Conservation (phyloP, 2,797 vertebrate species). For the Sebastes miniatus region DNA sequence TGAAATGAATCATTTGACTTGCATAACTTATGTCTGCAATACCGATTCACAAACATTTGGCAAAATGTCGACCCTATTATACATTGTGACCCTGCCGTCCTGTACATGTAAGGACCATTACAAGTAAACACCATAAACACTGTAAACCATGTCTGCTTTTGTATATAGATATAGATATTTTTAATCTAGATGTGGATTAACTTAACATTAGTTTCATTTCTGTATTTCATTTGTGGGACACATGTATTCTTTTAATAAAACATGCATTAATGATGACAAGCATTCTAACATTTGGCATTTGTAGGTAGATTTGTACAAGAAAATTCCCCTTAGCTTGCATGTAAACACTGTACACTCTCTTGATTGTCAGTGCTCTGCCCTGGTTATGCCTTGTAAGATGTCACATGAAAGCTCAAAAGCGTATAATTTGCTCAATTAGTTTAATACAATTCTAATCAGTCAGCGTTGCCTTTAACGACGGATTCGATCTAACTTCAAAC, state of each 20-base stretch:
- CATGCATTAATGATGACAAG: not conserved
- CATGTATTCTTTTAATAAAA: not conserved
- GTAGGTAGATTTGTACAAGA: not conserved
- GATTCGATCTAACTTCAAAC: not conserved
- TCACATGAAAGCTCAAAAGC: not conserved
- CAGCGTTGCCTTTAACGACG: not conserved
- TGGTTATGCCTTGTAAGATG: not conserved
- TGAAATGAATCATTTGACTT: not conserved
- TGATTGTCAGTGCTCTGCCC: not conserved
- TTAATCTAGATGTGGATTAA: not conserved
- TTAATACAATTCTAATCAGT: slow-evolving; percentile 7
- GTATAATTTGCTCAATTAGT: not conserved
- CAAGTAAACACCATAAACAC: not conserved
- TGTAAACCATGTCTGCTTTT: not conserved
- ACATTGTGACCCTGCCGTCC: not conserved
- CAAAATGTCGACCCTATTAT: too few relatives aligned
- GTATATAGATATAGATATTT: not conserved
- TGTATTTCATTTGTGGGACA: too few relatives aligned
- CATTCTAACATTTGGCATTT: not conserved
- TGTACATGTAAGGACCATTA: not conserved
- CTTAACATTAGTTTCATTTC: not conserved
- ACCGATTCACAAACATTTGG: too few relatives aligned
- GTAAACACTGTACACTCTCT: not conserved
- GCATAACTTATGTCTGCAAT: not conserved
- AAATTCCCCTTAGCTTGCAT: not conserved